Conservation (phyloP, 2,888 invertebrate genomes). For the Deilephila elpenor region DNA sequence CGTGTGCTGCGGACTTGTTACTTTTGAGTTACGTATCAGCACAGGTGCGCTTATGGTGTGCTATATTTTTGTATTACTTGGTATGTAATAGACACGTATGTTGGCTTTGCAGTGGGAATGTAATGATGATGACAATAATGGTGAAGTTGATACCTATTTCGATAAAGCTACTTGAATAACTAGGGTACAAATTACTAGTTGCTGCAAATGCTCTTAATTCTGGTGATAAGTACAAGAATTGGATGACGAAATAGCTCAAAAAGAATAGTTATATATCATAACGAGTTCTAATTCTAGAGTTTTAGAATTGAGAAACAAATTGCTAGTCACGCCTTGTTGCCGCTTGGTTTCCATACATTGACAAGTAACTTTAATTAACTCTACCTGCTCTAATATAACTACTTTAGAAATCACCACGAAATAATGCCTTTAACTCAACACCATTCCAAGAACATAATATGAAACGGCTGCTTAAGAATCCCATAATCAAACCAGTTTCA, state of each 20-base stretch:
- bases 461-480: conserved; percentile 23
- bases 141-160: too few species aligned
- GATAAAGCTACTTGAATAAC: too few species aligned
- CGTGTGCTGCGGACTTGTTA: neutral
- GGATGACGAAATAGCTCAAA: neutral
- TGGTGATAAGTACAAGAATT: too few species aligned
- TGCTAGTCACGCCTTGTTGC: too few species aligned
- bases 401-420: neutral
- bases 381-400: neutral
- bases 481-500: conserved; percentile 28
- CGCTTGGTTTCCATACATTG: neutral
- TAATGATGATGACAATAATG: too few species aligned
- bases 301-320: neutral
- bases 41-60: too few species aligned
- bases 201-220: too few species aligned
- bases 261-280: too few species aligned
- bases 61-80: too few species aligned
- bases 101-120: too few species aligned
- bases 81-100: too few species aligned
- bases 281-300: neutral
- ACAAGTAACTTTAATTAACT: neutral
- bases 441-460: conserved; percentile 14
- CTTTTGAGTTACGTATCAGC: neutral
- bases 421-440: conserved; percentile 10
- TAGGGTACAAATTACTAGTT: too few species aligned